Conservation (phyloP, 2,113 vertebrate genomes). For the Ascaphus truei region DNA sequence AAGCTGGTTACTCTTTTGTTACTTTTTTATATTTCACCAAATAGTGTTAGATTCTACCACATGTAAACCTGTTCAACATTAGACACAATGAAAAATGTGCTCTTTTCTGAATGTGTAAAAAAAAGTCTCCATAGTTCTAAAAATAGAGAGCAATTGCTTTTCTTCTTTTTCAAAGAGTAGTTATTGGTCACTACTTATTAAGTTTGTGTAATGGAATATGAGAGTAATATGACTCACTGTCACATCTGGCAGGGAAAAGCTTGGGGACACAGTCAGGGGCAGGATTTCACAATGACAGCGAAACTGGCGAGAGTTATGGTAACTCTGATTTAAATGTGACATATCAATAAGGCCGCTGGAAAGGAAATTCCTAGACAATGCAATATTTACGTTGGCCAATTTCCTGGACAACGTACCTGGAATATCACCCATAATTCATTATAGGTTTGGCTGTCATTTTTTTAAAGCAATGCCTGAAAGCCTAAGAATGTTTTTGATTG, state of each 20-base stretch:
- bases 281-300: slow-evolving; percentile 10
- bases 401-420: slow-evolving; percentile 25
- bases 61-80: no score
- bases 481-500: slow-evolving; percentile 30
- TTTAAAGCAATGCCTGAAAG: slow-evolving; percentile 15
- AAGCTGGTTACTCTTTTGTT: no score
- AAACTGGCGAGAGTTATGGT: slow-evolving; percentile 20
- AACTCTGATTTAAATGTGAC: slow-evolving; percentile 27
- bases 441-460: slow-evolving; percentile 31
- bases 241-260: slow-evolving; percentile 25
- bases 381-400: slow-evolving; percentile 32
- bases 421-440: slow-evolving; percentile 33
- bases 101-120: no score
- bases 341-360: slow-evolving; percentile 29
- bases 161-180: not conserved
- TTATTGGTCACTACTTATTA: slow-evolving; percentile 22
- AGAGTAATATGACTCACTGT: slow-evolving; percentile 26
- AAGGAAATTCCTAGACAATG: slow-evolving; percentile 35
- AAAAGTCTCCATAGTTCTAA: no score
- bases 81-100: no score
- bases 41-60: no score
- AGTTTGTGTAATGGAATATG: slow-evolving; percentile 20
- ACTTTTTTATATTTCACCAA: no score
- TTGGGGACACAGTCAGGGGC: slow-evolving; percentile 4
- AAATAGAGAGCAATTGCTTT: no score